Evolutionary conservation across 1,140 invertebrate species (phyloP).

Genomic region (Drosophila sulfurigaster): DNA sequence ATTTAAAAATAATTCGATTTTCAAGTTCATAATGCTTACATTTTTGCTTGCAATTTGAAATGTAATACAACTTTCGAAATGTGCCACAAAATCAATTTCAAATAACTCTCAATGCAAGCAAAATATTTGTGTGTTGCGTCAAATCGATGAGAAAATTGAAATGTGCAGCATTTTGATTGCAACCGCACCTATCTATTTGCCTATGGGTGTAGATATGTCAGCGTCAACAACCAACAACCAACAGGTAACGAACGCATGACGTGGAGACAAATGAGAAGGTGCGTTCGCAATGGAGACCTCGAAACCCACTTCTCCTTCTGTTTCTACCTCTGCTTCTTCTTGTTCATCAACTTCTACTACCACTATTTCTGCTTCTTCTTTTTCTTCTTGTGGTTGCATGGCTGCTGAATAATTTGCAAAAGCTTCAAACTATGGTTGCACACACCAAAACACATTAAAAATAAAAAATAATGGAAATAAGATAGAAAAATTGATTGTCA

Average conservation of each 20-base stretch:
- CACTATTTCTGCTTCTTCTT: not conserved
- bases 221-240: not conserved
- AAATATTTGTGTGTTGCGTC: not conserved
- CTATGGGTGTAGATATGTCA: conserved; percentile 12
- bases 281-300: conserved; percentile 29
- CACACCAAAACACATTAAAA: conserved; percentile 3
- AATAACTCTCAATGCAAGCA: not conserved
- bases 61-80: too few species aligned
- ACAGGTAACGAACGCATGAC: conserved; percentile 40
- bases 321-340: not conserved
- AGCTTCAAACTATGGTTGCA: conserved; percentile 39
- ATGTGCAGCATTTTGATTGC: not conserved
- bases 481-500: conserved; percentile 59
- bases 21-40: too few species aligned
- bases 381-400: conserved; percentile 17
- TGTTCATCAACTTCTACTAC: not conserved
- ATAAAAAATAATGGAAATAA: not conserved
- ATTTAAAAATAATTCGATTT: too few species aligned
- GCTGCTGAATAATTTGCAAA: conserved; percentile 36
- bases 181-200: conserved; percentile 7
- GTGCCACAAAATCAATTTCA: not conserved
- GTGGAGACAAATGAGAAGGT: conserved; percentile 28
- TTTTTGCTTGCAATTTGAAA: too few species aligned
- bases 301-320: conserved; percentile 15
- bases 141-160: not conserved